Evolutionary conservation across 2,113 vertebrate species (phyloP).

Genomic region (Menidia beryllina): DNA sequence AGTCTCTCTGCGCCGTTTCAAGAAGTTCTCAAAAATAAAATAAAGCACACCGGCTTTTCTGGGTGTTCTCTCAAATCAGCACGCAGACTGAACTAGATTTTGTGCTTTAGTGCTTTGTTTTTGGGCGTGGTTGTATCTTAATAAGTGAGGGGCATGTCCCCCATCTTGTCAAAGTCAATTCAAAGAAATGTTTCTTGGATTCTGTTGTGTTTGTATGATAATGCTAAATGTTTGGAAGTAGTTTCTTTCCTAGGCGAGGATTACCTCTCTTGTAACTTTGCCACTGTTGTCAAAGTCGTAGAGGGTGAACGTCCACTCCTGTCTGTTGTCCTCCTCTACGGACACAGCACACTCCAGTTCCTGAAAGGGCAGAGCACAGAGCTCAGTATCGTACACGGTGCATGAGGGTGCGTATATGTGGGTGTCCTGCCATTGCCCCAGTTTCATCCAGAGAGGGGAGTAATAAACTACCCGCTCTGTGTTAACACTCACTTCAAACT

Average conservation of each 20-base stretch:
- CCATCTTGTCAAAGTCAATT: constrained; percentile 7
- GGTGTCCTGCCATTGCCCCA: constrained; percentile 42
- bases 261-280: constrained; percentile 98
- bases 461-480: constrained; percentile 56
- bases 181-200: not conserved
- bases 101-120: constrained; percentile 15
- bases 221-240: not conserved
- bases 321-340: constrained; percentile 96
- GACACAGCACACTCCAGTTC: constrained; percentile 98
- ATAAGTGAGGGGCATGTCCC: not conserved
- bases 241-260: constrained; percentile 15
- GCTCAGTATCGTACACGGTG: constrained; percentile 30
- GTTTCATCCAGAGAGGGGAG: constrained; percentile 53
- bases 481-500: constrained; percentile 92
- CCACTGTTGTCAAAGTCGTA: constrained; percentile 99
- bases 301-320: constrained; percentile 99
- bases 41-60: constrained; percentile 47
- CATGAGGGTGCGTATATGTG: constrained; percentile 21
- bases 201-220: not conserved
- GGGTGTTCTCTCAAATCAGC: constrained; percentile 68
- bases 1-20: constrained; percentile 65
- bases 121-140: constrained; percentile 10
- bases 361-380: constrained; percentile 78
- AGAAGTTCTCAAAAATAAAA: constrained; percentile 62
- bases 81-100: constrained; percentile 29